phyloP scores from a whole-genome alignment of 2,888 invertebrate genomes.

The Eristalis intricaria region DNA sequence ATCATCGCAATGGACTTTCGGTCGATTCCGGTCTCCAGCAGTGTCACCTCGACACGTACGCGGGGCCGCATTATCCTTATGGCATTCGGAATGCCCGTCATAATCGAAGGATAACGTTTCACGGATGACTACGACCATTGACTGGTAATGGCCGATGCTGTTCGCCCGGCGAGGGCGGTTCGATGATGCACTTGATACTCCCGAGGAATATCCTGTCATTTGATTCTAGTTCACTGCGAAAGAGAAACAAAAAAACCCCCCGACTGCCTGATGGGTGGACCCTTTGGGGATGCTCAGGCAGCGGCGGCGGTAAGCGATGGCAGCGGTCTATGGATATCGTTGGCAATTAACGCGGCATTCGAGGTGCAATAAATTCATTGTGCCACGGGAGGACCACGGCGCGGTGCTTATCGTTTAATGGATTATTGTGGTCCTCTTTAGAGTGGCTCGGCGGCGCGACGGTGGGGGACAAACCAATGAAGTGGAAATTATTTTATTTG shows the following conservation, averaged over 20 bases:
- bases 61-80: constrained; percentile 38
- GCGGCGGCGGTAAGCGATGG: neutral
- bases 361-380: constrained; percentile 64
- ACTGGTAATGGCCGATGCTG: constrained; percentile 15
- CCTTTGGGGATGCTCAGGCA: neutral
- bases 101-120: constrained; percentile 63
- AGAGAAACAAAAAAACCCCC: neutral
- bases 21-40: neutral
- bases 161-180: constrained; percentile 9
- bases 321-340: constrained; percentile 36
- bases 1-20: neutral
- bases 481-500: constrained; percentile 70
- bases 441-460: no score
- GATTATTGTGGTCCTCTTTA: constrained; percentile 55
- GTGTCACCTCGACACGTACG: neutral
- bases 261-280: neutral
- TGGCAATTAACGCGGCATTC: constrained; percentile 66
- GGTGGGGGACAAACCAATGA: constrained; percentile 14
- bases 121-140: constrained; percentile 31
- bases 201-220: constrained; percentile 36
- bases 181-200: constrained; percentile 43
- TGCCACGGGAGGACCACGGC: constrained; percentile 9
- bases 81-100: constrained; percentile 35
- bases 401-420: constrained; percentile 67
- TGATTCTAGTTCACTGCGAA: constrained; percentile 20